These are phyloP conservation scores for Anthopleura xanthogrammica DNA, from an alignment of 92 coral and sea anemone genomes.

Conservation along the genomic window DNA sequence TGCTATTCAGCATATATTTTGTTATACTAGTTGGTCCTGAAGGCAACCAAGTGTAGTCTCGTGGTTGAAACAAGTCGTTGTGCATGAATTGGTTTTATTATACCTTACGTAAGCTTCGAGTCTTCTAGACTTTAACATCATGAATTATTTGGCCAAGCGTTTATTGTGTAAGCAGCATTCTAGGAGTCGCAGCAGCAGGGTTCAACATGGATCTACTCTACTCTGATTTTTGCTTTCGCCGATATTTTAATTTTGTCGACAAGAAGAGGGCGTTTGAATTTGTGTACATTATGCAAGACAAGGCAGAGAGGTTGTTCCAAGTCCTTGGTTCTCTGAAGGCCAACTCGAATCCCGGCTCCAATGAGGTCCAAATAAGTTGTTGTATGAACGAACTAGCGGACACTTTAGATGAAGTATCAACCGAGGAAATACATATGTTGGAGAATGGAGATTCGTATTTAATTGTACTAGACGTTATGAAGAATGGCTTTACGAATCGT, in stretches of 20 bases:
- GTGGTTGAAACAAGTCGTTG: not conserved
- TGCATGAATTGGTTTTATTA: not conserved
- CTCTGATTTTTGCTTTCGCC: slow-evolving; percentile 37
- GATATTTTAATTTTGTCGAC: slow-evolving; percentile 26
- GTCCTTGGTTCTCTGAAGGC: slow-evolving; percentile 42
- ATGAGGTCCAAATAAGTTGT: slow-evolving; percentile 51
- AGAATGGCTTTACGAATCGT: slow-evolving; percentile 19
- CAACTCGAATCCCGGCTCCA: slow-evolving; percentile 17
- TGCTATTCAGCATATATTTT: not conserved
- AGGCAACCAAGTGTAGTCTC: slow-evolving; percentile 1
- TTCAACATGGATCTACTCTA: slow-evolving; percentile 36
- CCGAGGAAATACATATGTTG: slow-evolving; percentile 27
- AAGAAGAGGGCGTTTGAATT: not conserved
- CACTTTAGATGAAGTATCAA: slow-evolving; percentile 34
- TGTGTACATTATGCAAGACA: slow-evolving; percentile 13
- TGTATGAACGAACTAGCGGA: slow-evolving; percentile 63
- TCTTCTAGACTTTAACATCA: not conserved
- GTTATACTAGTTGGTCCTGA: not conserved
- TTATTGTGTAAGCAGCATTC: not conserved
- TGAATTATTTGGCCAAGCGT: not conserved
- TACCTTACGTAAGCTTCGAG: not conserved
- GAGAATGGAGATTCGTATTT: slow-evolving; percentile 47
- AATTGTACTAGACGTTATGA: slow-evolving; percentile 55
- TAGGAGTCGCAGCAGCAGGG: not conserved
- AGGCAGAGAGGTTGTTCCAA: slow-evolving; percentile 31